Evolutionary conservation across 2,113 vertebrate genomes (phyloP).

Genomic region (Egretta garzetta): DNA sequence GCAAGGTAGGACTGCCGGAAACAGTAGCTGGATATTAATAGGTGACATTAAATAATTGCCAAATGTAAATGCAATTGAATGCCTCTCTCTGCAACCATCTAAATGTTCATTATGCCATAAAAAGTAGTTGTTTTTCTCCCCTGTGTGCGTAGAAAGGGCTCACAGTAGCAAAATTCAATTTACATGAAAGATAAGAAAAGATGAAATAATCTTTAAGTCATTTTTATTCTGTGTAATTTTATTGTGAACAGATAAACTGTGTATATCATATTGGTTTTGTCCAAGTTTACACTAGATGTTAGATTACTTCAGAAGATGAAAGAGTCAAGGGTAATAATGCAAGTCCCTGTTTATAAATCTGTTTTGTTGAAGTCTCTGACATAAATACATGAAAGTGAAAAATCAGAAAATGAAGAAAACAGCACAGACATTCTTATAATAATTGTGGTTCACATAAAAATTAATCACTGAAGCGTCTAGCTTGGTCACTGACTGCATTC

Average conservation of each 20-base stretch:
- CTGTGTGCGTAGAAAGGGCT: not conserved
- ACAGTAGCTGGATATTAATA: slow-evolving; percentile 48
- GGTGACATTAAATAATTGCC: slow-evolving; percentile 53
- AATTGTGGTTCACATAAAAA: slow-evolving; percentile 57
- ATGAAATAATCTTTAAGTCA: slow-evolving; percentile 53
- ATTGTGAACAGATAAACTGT: slow-evolving; percentile 39
- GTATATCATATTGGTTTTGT: slow-evolving; percentile 42
- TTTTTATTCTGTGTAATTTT: slow-evolving; percentile 65
- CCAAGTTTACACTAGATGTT: slow-evolving; percentile 30
- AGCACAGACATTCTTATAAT: slow-evolving; percentile 35
- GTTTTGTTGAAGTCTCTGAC: slow-evolving; percentile 27
- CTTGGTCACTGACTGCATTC: slow-evolving; percentile 54
- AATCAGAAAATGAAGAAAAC: slow-evolving; percentile 44
- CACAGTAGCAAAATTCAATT: slow-evolving; percentile 43
- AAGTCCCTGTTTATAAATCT: slow-evolving; percentile 19
- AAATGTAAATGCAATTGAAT: slow-evolving; percentile 44
- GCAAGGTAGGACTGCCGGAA: not conserved
- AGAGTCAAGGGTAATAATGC: slow-evolving; percentile 37
- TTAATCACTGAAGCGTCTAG: slow-evolving; percentile 26
- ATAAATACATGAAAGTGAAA: slow-evolving; percentile 51
- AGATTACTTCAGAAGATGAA: slow-evolving; percentile 56
- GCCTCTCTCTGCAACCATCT: slow-evolving; percentile 4
- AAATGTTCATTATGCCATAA: slow-evolving; percentile 35
- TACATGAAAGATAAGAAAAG: slow-evolving; percentile 45
- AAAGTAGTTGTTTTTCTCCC: slow-evolving; percentile 2